Conservation (phyloP, 2,113 vertebrate species). For the Myotis brandtii region DNA sequence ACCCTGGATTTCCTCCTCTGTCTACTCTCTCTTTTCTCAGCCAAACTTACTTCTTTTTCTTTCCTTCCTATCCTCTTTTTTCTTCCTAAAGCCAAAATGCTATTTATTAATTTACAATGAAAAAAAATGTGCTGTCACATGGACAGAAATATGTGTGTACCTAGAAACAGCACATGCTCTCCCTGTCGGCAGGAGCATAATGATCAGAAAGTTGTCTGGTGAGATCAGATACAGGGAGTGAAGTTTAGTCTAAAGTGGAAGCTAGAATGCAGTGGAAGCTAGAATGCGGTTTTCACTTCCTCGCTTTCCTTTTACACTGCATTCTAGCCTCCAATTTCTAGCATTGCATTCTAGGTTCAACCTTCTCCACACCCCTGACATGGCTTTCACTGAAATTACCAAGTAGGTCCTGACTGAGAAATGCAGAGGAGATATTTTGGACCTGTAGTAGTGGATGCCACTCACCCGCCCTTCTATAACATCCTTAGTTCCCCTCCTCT, state of each 20-base stretch:
- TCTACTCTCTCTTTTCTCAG: neutral
- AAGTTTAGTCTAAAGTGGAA: neutral
- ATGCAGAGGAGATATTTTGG: neutral
- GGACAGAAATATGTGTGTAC: neutral
- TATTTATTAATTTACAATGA: slow-evolving; percentile 19
- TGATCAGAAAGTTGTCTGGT: neutral
- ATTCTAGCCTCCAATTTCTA: too few relatives aligned
- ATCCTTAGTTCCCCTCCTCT: too few relatives aligned
- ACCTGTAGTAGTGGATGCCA: neutral
- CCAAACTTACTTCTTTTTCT: neutral
- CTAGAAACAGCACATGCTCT: neutral
- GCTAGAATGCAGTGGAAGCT: too few relatives aligned
- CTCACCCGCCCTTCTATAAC: neutral
- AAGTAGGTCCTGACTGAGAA: neutral
- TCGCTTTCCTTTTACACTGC: neutral
- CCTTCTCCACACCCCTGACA: neutral
- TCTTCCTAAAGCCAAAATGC: slow-evolving; percentile 12
- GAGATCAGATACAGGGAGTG: neutral
- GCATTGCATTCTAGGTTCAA: neutral
- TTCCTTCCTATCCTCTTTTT: neutral
- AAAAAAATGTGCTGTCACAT: neutral
- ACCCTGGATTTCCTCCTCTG: neutral
- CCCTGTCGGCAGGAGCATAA: neutral
- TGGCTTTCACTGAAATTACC: neutral
- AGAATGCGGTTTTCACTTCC: neutral